A percentile compares a stretch with the other conserved stretches of the same genome.
Evolutionary conservation across 1,140 invertebrate genomes (phyloP).

Genomic region (Drosophila tani): DNA sequence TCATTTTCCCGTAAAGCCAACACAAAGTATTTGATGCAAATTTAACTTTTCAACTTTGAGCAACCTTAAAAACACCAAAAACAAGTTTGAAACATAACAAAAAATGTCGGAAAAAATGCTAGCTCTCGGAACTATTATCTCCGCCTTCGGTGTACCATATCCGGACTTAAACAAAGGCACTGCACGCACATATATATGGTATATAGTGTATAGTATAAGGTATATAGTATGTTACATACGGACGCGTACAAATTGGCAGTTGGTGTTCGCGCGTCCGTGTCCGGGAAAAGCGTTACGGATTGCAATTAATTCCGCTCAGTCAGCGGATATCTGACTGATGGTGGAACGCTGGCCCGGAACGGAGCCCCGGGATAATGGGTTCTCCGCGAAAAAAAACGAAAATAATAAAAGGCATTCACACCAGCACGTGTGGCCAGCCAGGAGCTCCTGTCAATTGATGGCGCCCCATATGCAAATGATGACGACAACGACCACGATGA

Average conservation of each 20-base stretch:
- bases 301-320: conserved; percentile 81
- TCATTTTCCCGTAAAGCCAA: neutral
- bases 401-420: neutral
- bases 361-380: neutral
- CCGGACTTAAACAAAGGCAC: neutral
- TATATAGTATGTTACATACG: conserved; percentile 9
- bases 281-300: conserved; percentile 78
- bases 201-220: neutral
- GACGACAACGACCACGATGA: conserved; percentile 46
- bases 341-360: conserved; percentile 1
- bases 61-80: neutral
- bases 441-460: conserved; percentile 45
- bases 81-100: neutral
- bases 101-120: neutral
- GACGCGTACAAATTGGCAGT: conserved; percentile 34
- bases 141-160: neutral
- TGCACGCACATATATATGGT: neutral
- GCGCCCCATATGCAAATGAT: conserved; percentile 57
- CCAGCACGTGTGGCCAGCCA: conserved; percentile 40
- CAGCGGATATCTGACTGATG: conserved; percentile 60
- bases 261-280: conserved; percentile 27
- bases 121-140: neutral
- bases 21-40: neutral
- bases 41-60: neutral
- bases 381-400: conserved; percentile 32